Evolutionary conservation across 1,140 invertebrate genomes (phyloP).

Genomic region (Macrocentrus cingulum): DNA sequence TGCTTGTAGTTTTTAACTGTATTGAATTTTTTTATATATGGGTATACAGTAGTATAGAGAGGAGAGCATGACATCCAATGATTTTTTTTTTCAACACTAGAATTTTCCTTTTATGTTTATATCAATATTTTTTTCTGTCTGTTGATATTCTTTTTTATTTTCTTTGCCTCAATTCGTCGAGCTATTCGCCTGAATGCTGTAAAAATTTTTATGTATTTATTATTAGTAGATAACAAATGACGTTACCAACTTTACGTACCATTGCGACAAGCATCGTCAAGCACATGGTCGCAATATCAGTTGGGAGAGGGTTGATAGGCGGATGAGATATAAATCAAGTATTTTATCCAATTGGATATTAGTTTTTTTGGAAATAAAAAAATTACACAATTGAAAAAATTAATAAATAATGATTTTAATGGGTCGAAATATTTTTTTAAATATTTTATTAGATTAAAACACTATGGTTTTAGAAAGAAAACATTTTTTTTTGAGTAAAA

Average conservation of each 20-base stretch:
- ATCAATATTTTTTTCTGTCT: background rate
- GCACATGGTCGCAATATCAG: constrained; percentile 4
- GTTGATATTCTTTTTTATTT: constrained; percentile 1
- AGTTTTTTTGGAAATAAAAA: too few species aligned
- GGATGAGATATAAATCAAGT: background rate
- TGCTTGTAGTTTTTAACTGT: too few species aligned
- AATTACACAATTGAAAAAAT: too few species aligned
- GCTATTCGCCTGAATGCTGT: constrained; percentile 28
- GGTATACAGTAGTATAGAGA: too few species aligned
- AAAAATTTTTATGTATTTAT: constrained; percentile 50
- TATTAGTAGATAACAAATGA: constrained; percentile 46
- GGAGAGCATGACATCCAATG: constrained; percentile 34
- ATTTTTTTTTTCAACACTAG: constrained; percentile 32
- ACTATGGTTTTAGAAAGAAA: too few species aligned
- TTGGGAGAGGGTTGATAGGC: background rate
- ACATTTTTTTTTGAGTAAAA: too few species aligned
- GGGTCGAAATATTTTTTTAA: too few species aligned
- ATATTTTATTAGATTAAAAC: too few species aligned
- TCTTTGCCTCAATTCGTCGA: constrained; percentile 9
- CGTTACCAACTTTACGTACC: constrained; percentile 32
- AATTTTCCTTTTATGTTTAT: constrained; percentile 13
- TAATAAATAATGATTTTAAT: too few species aligned
- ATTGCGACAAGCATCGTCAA: constrained; percentile 32
- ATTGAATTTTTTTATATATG: too few species aligned
- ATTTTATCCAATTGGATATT: too few species aligned